A percentile compares a stretch with the other conserved stretches of the same genome.
These are phyloP conservation scores for Parus major DNA, from an alignment of 2,113 vertebrate genomes.

Conservation along the genomic window DNA sequence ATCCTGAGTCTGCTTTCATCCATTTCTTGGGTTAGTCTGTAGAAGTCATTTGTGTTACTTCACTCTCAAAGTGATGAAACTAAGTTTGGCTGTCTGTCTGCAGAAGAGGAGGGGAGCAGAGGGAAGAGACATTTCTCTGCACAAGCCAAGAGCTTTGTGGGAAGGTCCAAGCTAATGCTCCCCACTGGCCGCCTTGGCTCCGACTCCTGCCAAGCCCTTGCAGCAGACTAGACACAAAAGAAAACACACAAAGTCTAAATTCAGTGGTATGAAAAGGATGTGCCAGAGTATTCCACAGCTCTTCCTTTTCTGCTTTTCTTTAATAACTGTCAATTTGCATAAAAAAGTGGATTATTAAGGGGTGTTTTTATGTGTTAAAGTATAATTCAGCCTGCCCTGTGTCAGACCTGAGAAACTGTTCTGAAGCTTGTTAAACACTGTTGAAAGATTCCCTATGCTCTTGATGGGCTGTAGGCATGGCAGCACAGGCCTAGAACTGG, in stretches of 20 bases:
- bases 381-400: not conserved
- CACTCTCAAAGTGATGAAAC: conserved; percentile 34
- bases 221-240: conserved; percentile 60
- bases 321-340: conserved; percentile 46
- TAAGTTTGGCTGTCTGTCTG: not conserved
- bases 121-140: not conserved
- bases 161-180: conserved; percentile 48
- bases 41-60: conserved; percentile 45
- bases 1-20: not conserved
- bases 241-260: conserved; percentile 42
- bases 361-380: not conserved
- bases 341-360: not conserved
- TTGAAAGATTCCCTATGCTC: not conserved
- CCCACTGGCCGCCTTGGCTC: conserved; percentile 41
- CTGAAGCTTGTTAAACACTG: not conserved
- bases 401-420: not conserved
- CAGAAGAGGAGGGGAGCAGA: not conserved
- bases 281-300: conserved; percentile 53
- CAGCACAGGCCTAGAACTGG: not conserved
- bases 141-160: conserved; percentile 58
- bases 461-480: not conserved
- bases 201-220: conserved; percentile 44
- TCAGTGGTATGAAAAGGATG: conserved; percentile 36
- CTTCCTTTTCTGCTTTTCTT: conserved; percentile 39
- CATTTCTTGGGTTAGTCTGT: not conserved